phyloP scores from a whole-genome alignment of 2,797 vertebrate species.

The Leuciscus waleckii region DNA sequence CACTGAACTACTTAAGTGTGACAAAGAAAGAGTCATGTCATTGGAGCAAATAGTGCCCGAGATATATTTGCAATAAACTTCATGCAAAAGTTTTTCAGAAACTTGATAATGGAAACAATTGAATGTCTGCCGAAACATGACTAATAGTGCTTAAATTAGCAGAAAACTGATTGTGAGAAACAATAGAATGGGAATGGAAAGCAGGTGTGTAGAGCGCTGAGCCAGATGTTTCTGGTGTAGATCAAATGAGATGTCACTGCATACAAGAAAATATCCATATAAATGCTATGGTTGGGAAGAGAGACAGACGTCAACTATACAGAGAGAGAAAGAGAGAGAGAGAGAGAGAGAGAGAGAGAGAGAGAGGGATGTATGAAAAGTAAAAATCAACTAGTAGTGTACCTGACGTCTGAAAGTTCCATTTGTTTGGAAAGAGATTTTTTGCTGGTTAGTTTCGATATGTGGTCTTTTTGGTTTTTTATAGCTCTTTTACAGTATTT shows the following conservation, averaged over 20 bases:
- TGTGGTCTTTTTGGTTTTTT: background rate
- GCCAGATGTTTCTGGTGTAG: constrained; percentile 76
- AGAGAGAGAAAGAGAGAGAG: background rate
- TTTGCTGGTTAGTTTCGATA: background rate
- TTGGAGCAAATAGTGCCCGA: background rate
- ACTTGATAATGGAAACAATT: constrained; percentile 54
- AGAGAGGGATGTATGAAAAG: background rate
- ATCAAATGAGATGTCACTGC: constrained; percentile 72
- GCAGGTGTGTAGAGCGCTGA: constrained; percentile 76
- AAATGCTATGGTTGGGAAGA: background rate
- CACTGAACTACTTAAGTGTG: background rate
- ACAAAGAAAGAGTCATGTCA: background rate
- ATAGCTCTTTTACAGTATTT: background rate
- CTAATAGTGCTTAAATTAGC: constrained; percentile 62
- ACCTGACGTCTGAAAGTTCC: background rate
- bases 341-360: too few relatives aligned
- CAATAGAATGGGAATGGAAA: constrained; percentile 79
- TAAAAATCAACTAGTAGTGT: background rate
- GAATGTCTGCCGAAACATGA: constrained; percentile 62
- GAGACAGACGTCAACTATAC: background rate
- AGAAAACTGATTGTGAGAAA: constrained; percentile 65
- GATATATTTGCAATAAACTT: background rate
- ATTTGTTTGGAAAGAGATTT: background rate
- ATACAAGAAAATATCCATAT: constrained; percentile 48
- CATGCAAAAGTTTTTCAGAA: constrained; percentile 48